Percentiles rank a stretch among this genome's conserved stretches.
phyloP scores from a whole-genome alignment of 2,113 vertebrate species.

The Burhinus oedicnemus region DNA sequence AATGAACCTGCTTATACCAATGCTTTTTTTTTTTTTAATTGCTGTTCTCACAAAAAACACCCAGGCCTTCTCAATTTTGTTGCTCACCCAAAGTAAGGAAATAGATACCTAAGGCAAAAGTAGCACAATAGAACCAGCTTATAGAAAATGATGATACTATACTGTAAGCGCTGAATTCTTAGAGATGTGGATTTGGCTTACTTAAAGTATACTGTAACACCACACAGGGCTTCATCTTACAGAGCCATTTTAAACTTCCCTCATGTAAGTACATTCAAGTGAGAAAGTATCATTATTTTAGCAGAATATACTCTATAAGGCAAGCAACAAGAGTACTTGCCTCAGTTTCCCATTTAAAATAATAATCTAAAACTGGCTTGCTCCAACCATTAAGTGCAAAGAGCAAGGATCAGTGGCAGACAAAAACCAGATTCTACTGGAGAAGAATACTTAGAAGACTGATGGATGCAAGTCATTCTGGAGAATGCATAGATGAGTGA shows the following conservation, averaged over 20 bases:
- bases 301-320: slow-evolving; percentile 61
- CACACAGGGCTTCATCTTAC: background rate
- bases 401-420: slow-evolving; percentile 42
- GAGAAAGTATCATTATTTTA: slow-evolving; percentile 8
- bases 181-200: slow-evolving; percentile 63
- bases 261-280: slow-evolving; percentile 64
- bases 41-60: slow-evolving; percentile 23
- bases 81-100: slow-evolving; percentile 17
- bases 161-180: slow-evolving; percentile 47
- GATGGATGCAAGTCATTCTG: slow-evolving; percentile 32
- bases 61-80: slow-evolving; percentile 40
- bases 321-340: slow-evolving; percentile 42
- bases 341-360: slow-evolving; percentile 50
- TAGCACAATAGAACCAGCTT: slow-evolving; percentile 19
- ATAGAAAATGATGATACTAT: background rate
- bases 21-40: slow-evolving; percentile 8
- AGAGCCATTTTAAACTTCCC: slow-evolving; percentile 53
- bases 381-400: slow-evolving; percentile 66
- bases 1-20: slow-evolving; percentile 44
- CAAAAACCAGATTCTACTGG: slow-evolving; percentile 10
- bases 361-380: slow-evolving; percentile 53
- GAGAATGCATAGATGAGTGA: slow-evolving; percentile 53
- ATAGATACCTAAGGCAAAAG: background rate
- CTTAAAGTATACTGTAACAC: slow-evolving; percentile 17
- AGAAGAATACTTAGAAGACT: slow-evolving; percentile 36